phyloP scores from a whole-genome alignment of 2,797 vertebrate genomes.

The Chiroxiphia lanceolata region DNA sequence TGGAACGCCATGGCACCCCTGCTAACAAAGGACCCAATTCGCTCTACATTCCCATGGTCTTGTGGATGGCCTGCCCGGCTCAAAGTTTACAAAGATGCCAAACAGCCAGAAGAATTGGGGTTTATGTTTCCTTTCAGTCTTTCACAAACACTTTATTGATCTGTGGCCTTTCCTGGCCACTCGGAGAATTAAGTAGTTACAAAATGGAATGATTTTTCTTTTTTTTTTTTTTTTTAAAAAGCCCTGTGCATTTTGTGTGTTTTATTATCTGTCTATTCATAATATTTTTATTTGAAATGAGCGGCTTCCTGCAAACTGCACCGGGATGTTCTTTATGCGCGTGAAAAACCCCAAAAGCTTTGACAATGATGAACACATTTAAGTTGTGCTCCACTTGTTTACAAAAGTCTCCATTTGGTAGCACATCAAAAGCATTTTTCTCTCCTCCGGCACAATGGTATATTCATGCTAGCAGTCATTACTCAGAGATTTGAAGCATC shows the following conservation, averaged over 20 bases:
- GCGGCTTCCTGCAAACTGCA: background rate
- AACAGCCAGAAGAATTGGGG: constrained; percentile 77
- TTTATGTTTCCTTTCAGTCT: constrained; percentile 79
- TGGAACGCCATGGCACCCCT: constrained; percentile 71
- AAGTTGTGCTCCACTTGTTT: constrained; percentile 74
- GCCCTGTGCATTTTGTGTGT: background rate
- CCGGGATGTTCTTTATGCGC: constrained; percentile 35
- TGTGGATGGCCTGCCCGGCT: constrained; percentile 70
- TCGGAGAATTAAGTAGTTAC: constrained; percentile 66
- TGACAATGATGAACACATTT: constrained; percentile 72
- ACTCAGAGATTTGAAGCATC: constrained; percentile 72
- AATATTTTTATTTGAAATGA: constrained; percentile 66
- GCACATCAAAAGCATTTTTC: constrained; percentile 77
- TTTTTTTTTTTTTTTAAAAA: background rate
- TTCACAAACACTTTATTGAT: constrained; percentile 76
- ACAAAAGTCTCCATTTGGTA: constrained; percentile 72
- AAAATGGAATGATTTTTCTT: constrained; percentile 42
- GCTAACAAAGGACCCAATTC: constrained; percentile 71
- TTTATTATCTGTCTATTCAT: constrained; percentile 62
- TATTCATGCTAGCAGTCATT: constrained; percentile 74
- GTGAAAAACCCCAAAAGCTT: constrained; percentile 31
- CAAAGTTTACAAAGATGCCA: constrained; percentile 77
- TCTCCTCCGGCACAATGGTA: constrained; percentile 68
- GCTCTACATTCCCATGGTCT: constrained; percentile 77
- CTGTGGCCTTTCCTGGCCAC: constrained; percentile 67